These are phyloP conservation scores for Drosophila kepulauana DNA, from an alignment of 1,140 invertebrate genomes.

Conservation along the genomic window DNA sequence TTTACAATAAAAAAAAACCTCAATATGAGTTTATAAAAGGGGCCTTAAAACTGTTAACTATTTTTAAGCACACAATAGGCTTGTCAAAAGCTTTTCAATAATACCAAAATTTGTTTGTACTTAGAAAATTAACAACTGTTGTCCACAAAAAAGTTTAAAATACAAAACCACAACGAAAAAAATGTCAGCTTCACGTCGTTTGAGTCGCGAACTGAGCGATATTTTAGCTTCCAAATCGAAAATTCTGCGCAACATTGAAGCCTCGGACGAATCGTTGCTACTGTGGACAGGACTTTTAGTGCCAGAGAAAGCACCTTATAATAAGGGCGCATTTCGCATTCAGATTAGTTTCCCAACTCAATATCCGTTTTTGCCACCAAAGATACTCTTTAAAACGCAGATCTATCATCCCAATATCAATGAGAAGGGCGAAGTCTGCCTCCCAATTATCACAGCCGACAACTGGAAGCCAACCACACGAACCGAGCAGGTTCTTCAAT, in stretches of 20 bases:
- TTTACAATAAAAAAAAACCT: not conserved
- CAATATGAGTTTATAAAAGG: not conserved
- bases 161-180: conserved; percentile 16
- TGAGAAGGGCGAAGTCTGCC: conserved; percentile 99
- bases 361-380: conserved; percentile 99
- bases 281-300: conserved; percentile 97
- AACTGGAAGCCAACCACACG: conserved; percentile 99
- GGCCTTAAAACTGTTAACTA: conserved; percentile 3
- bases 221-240: conserved; percentile 90
- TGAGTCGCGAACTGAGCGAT: conserved; percentile 94
- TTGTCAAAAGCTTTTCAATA: conserved; percentile 16
- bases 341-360: conserved; percentile 99
- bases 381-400: conserved; percentile 99
- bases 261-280: conserved; percentile 95
- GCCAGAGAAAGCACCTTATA: conserved; percentile 98
- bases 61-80: not conserved
- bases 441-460: conserved; percentile 98
- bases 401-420: conserved; percentile 99
- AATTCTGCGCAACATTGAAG: conserved; percentile 96
- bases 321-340: conserved; percentile 99
- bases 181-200: conserved; percentile 89
- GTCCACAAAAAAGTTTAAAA: conserved; percentile 2
- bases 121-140: conserved; percentile 24
- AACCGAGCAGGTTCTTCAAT: conserved; percentile 99
- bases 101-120: conserved; percentile 25